phyloP scores from a whole-genome alignment of 2,888 invertebrate genomes.

The Crematogaster levior region DNA sequence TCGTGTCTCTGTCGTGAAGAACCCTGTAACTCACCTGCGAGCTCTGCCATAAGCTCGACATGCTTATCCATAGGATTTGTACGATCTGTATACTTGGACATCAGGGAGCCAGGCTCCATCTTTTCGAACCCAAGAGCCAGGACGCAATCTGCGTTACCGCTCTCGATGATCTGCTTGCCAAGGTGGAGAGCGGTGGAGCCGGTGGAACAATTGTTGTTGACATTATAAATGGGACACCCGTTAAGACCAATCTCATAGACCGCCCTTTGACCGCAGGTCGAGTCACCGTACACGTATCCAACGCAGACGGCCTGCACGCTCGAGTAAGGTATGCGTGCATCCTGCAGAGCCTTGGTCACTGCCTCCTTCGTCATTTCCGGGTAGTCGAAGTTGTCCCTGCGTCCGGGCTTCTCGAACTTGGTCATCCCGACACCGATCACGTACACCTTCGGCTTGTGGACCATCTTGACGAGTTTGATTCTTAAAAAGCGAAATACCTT shows the following conservation, averaged over 20 bases:
- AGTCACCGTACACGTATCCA: slow-evolving; percentile 98
- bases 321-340: slow-evolving; percentile 92
- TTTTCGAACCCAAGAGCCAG: slow-evolving; percentile 99
- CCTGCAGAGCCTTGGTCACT: slow-evolving; percentile 93
- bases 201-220: slow-evolving; percentile 99
- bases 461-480: slow-evolving; percentile 72
- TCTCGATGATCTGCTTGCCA: slow-evolving; percentile 96
- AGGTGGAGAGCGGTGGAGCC: slow-evolving; percentile 97
- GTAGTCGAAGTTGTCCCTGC: slow-evolving; percentile 93
- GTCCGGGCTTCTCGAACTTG: slow-evolving; percentile 98
- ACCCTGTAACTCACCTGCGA: slow-evolving; percentile 89
- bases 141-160: slow-evolving; percentile 94
- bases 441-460: slow-evolving; percentile 88
- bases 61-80: slow-evolving; percentile 96
- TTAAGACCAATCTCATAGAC: slow-evolving; percentile 98
- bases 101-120: slow-evolving; percentile 97
- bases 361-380: slow-evolving; percentile 98
- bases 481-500: background rate
- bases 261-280: slow-evolving; percentile 97
- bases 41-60: slow-evolving; percentile 93
- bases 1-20: too few relatives aligned
- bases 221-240: slow-evolving; percentile 98
- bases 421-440: slow-evolving; percentile 99
- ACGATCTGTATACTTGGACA: slow-evolving; percentile 91
- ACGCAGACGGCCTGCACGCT: slow-evolving; percentile 96